These are phyloP conservation scores for Pyrochroa serraticornis DNA, from an alignment of 2,888 invertebrate species.

Conservation along the genomic window DNA sequence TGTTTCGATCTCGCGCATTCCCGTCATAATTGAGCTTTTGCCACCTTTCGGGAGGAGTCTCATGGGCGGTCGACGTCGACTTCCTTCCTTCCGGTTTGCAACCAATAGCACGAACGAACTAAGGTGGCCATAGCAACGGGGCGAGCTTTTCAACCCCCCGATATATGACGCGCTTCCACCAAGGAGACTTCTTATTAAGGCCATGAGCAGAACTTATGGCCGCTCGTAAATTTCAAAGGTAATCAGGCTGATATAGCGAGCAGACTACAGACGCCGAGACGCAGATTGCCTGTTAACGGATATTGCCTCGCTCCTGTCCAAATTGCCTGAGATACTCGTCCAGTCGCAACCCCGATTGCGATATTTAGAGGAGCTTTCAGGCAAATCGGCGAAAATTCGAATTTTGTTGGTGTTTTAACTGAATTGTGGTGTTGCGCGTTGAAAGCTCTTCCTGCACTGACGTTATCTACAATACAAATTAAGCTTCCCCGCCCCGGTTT, in stretches of 20 bases:
- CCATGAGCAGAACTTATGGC: slow-evolving; percentile 38
- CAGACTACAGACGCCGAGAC: slow-evolving; percentile 15
- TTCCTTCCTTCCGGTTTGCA: slow-evolving; percentile 53
- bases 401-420: no score
- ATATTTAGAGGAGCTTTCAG: no score
- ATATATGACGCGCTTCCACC: slow-evolving; percentile 20
- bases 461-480: no score
- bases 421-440: no score
- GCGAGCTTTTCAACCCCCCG: slow-evolving; percentile 36
- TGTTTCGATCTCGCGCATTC: not conserved
- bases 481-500: no score
- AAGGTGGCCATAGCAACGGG: slow-evolving; percentile 52
- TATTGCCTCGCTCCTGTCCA: slow-evolving; percentile 10
- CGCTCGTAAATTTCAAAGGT: slow-evolving; percentile 35
- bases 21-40: slow-evolving; percentile 18
- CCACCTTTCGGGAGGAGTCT: slow-evolving; percentile 36
- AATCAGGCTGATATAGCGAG: slow-evolving; percentile 24
- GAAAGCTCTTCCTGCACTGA: no score
- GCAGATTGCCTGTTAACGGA: slow-evolving; percentile 7
- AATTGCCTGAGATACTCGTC: not conserved
- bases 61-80: slow-evolving; percentile 43
- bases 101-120: slow-evolving; percentile 47
- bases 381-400: no score
- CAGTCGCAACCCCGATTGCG: no score
- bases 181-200: slow-evolving; percentile 36